Evolutionary conservation across 2,888 invertebrate species (phyloP), one percentile per base, ranked within the genome.

Genomic region (Hirtodrosophila histrioides): DNA sequence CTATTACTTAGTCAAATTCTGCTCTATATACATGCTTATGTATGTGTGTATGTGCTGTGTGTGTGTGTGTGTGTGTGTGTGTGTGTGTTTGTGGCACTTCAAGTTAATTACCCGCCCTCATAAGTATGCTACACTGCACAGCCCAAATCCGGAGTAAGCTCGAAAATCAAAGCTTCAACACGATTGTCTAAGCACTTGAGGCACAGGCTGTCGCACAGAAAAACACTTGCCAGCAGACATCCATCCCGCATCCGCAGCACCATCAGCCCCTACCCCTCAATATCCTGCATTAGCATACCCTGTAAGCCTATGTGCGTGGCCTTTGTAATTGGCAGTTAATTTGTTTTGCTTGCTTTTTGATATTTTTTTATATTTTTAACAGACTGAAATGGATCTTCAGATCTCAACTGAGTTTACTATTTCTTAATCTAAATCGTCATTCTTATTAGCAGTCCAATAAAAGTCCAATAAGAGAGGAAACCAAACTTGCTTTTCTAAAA

Each of bases 141-240:
- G 53, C 29, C 64, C 2, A 73, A 84, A 71, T 71, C 71, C 77
- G 60, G 56, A 64, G 70, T 80, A 85, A 85, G 84, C 84, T 82
- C 62, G 64, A 70, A 82, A 85, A 85, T 85, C 82, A 84, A 78
- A 78, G 84, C 84, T 84, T 86, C 75, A 78, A 71, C 86, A 86
- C 82, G 84, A 83, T 78, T 84, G 81, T 69, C 82, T 75, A 64
- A 84, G 84, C 84, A 75, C 84, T 83, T 64, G 70, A 70, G 46
- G 62, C 61, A n/a, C 54, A 62, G 49, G 23, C 50, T 58, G 40
- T 36, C 45, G 50, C 54, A 55, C 57, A 66, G 48, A 45, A 45
- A 69, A 69, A 61, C 73, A 69, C 56, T 73, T 69, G 40, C 40
- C 56, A 57, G 37, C 69, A 73, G 73, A 65, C 50, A 66, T 57